Conservation (phyloP, 2,888 invertebrate species). For the Aromia moschata region DNA sequence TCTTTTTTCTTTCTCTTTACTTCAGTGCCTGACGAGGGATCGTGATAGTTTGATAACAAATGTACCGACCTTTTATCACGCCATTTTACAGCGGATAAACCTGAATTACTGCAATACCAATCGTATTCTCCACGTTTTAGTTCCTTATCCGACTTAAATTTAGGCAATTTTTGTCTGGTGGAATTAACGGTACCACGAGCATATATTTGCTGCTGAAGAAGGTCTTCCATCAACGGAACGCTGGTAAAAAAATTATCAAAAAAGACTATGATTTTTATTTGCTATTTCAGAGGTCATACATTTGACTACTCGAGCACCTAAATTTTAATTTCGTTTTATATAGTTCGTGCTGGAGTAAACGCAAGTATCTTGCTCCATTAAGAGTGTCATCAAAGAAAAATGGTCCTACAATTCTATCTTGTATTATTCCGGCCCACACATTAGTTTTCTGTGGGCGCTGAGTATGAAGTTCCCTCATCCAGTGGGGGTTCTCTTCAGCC, state of each 20-base stretch:
- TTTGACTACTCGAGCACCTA: neutral
- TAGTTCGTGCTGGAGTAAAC: too few species aligned
- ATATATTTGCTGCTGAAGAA: neutral
- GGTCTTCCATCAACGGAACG: neutral
- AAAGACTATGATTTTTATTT: neutral
- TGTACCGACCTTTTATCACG: neutral
- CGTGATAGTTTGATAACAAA: neutral
- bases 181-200: neutral
- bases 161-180: neutral
- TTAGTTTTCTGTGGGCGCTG: too few species aligned
- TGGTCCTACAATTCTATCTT: too few species aligned
- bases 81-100: neutral
- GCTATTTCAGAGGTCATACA: neutral
- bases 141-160: neutral
- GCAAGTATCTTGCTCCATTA: too few species aligned
- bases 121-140: neutral
- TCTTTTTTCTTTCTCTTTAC: too few species aligned
- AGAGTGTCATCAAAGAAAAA: too few species aligned
- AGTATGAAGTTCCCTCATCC: too few species aligned
- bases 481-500: too few species aligned
- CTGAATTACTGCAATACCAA: neutral
- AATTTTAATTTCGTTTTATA: neutral
- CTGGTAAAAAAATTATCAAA: neutral
- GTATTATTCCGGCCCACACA: too few species aligned
- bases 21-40: conserved; percentile 1